Conservation (phyloP, 2,113 vertebrate species). For the Phrynocephalus versicolor region DNA sequence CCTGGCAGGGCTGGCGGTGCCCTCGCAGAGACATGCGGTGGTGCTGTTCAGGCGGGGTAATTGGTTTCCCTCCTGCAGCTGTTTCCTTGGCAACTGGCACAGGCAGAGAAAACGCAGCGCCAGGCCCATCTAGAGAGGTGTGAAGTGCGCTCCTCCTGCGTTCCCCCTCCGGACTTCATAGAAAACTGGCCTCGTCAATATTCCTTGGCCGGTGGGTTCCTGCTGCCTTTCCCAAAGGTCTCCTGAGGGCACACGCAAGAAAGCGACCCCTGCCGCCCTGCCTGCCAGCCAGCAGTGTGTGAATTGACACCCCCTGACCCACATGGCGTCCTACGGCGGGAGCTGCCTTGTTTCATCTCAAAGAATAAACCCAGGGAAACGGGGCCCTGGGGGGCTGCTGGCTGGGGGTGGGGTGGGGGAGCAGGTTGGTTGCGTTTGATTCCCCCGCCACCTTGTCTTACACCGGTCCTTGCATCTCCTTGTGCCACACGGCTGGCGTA, state of each 20-base stretch:
- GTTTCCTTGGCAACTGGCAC: slow-evolving; percentile 44
- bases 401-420: too few species aligned
- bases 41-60: background rate
- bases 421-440: too few species aligned
- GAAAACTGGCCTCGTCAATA: background rate
- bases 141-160: background rate
- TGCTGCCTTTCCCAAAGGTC: background rate
- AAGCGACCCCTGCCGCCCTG: too few species aligned
- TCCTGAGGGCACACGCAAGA: background rate
- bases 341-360: too few species aligned
- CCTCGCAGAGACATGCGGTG: background rate
- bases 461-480: too few species aligned
- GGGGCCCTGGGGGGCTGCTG: too few species aligned
- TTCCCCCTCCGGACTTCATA: background rate
- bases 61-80: slow-evolving; percentile 22
- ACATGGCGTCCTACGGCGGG: background rate
- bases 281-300: too few species aligned
- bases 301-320: too few species aligned
- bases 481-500: too few species aligned
- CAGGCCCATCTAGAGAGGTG: background rate
- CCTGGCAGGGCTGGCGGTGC: background rate
- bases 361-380: background rate
- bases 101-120: background rate
- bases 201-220: background rate
- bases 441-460: too few species aligned